Percentiles rank a stretch among this genome's conserved stretches.
Evolutionary conservation across 2,888 invertebrate genomes (phyloP).

Genomic region (Hemaris fuciformis): DNA sequence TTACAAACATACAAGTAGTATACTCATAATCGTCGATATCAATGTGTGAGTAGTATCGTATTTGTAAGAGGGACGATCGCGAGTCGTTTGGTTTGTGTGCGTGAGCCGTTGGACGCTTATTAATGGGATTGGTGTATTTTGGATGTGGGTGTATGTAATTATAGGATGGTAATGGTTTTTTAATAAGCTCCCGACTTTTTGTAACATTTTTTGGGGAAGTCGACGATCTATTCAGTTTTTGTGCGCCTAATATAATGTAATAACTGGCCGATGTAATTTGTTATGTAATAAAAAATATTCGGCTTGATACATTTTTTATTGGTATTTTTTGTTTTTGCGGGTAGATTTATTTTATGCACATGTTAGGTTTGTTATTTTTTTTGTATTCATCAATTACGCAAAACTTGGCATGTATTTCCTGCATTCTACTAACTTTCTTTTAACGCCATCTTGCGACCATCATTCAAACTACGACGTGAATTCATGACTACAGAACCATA

Average conservation of each 20-base stretch:
- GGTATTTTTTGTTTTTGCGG: neutral
- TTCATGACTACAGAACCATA: neutral
- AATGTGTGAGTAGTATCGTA: conserved; percentile 47
- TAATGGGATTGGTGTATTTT: conserved; percentile 70
- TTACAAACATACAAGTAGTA: conserved; percentile 37
- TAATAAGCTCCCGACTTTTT: conserved; percentile 69
- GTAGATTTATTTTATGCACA: neutral
- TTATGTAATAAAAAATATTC: conserved; percentile 9
- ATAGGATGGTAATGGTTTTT: conserved; percentile 75
- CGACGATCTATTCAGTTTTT: conserved; percentile 14
- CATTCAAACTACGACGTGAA: neutral
- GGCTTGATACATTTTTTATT: neutral
- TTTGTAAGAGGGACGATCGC: conserved; percentile 42
- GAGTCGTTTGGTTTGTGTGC: conserved; percentile 44
- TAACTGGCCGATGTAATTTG: conserved; percentile 10
- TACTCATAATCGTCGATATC: conserved; percentile 24
- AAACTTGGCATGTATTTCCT: too few species aligned
- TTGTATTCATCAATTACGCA: too few species aligned
- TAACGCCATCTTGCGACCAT: conserved; percentile 10
- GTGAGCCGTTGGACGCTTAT: conserved; percentile 61
- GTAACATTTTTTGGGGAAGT: conserved; percentile 31
- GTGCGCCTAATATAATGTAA: conserved; percentile 13
- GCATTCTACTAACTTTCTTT: neutral
- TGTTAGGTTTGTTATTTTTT: neutral
- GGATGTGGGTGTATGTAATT: conserved; percentile 74